Base-by-base conservation (phyloP, 53 echinoderm and acorn worm species). In the Holothuria scabra region DNA sequence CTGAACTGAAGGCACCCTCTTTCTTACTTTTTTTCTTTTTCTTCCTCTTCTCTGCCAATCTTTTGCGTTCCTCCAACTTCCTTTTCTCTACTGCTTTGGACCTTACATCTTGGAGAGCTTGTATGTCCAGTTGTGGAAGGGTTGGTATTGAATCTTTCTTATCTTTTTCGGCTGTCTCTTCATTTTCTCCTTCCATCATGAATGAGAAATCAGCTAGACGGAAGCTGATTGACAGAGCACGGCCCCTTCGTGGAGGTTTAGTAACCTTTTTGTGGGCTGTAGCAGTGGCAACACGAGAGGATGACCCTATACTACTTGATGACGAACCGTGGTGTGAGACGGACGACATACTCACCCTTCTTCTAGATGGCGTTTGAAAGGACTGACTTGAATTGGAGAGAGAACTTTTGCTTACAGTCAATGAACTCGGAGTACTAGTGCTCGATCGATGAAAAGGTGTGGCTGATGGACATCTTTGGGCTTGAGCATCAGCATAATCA, bases 181-280 rank as follows among this genome's bases (percentile, higher is more conserved):
- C 76, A 26, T 86, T 81, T 29, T 59, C 56, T 6, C 60, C 34
- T 9, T 91, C 85, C 8, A 92, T 66, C 65, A 96, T 80, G 60
- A 90, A 81, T 18, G 96, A 94, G 32, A 96, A 96, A 71, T 96
- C 96, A 4, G 90, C 96, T 25, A 96, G 86, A n/a, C 96, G 87
- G 65, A 96, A 96, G 35, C 94, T 94, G 33, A 90, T 84, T 8
- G 94, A 94, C 83, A 81, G 52, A 20, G 96, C 84, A 16, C 94
- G 80, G 12, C 84, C 58, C 28, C 92, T 82, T 26, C 90, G 80
- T 3, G 85, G 89, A 52, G 69, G 69, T 7, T 90, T 88, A n/a
- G 44, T 83, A 32, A 84, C 91, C 31, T 83, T 83, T 56, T 75
- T 76, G 12, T 33, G 60, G 1, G 89, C 29, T 20, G 70, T 28